Evolutionary conservation across 2,113 vertebrate genomes (phyloP).

Genomic region (Nothoprocta perdicaria): DNA sequence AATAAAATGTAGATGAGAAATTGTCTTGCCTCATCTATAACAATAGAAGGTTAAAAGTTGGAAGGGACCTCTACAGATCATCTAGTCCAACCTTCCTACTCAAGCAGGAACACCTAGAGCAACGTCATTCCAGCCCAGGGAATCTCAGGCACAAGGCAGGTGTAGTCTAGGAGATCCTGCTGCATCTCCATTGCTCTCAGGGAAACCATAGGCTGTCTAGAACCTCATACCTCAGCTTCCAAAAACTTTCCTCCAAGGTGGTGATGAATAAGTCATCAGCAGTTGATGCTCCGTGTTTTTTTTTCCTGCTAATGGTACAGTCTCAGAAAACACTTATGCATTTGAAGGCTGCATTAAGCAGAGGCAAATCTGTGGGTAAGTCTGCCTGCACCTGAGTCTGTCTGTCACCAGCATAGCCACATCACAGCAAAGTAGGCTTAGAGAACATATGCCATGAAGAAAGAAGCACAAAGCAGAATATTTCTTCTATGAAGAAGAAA

Average conservation of each 20-base stretch:
- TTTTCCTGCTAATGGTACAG: neutral
- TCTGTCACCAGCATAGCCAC: neutral
- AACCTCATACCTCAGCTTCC: neutral
- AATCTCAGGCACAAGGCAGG: neutral
- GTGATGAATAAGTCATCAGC: neutral
- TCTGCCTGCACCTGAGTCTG: neutral
- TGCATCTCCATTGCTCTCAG: neutral
- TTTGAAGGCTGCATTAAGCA: neutral
- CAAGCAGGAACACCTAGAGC: too few relatives aligned
- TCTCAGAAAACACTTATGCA: neutral
- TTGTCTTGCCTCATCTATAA: too few relatives aligned
- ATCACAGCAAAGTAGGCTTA: rapidly evolving
- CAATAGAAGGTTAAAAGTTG: too few relatives aligned
- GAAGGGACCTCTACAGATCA: too few relatives aligned
- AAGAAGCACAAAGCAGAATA: neutral
- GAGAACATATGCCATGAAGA: rapidly evolving
- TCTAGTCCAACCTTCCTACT: too few relatives aligned
- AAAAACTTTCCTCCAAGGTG: neutral
- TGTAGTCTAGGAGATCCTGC: neutral
- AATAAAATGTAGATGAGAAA: too few relatives aligned
- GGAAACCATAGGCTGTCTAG: neutral
- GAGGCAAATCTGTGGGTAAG: constrained; percentile 2
- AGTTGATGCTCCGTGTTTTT: neutral
- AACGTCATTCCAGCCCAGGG: neutral
- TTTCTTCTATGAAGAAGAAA: constrained; percentile 4